Base-by-base conservation (phyloP, 1,140 invertebrate species). In the Drosophila ercepeae region DNA sequence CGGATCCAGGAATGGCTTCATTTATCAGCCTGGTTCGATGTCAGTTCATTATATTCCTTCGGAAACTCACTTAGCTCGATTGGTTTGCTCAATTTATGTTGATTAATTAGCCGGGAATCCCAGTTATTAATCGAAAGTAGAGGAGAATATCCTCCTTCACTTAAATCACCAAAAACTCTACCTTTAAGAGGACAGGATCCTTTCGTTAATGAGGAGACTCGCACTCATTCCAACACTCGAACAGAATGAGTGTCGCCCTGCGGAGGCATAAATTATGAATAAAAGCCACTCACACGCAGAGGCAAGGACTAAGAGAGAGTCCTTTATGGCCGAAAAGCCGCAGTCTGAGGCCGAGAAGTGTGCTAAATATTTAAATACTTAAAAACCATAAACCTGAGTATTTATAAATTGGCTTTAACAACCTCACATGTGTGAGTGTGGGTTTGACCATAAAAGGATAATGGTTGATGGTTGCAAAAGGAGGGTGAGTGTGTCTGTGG, bases 281-380 rank as follows among this genome's bases (percentile, higher is more conserved):
- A 69, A 76, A 76, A 81, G 41, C 75, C 79, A 51, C 72, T 67
- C 78, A 84, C 71, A 72, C 63, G 19, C 39, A 32, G 8, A 14
- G 16, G 9, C 19, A 39, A 19, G 23, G 13, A 4, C 3, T 3
- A 21, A 1, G 45, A 6, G 1, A n/a, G 9, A 18, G 36, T 14
- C 49, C 29, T 73, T 77, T 78, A 58, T 39, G 23, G 44, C 41
- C 27, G 23, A 5, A 14, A 14, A 11, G 42, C 18, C 32, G 25
- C 55, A 29, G 45, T 50, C 61, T 70, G 54, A 71, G 52, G 79
- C 58, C 71, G 84, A 86, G 81, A 86, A 84, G 81, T 71, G 69
- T 69, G 64, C 74, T 88, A 88, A 88, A 88, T 88, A 88, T 88
- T 88, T 88, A 78, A 88, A 75, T 78, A 88, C 74, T 69, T 70